phyloP scores from a whole-genome alignment of 2,113 vertebrate genomes.

The Chloropsis hardwickii region DNA sequence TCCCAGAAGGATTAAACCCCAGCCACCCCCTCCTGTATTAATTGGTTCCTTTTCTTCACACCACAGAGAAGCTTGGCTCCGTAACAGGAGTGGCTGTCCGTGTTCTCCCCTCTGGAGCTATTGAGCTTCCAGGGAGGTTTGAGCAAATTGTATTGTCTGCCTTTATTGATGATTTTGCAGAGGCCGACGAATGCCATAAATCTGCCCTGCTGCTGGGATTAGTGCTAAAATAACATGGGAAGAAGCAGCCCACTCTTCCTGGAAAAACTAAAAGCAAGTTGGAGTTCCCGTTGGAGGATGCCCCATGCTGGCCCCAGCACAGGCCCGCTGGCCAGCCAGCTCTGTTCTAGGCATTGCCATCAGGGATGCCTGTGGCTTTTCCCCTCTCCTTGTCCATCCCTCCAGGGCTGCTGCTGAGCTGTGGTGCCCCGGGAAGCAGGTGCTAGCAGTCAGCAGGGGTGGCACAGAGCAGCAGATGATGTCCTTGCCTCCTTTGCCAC shows the following conservation, averaged over 20 bases:
- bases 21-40: not conserved
- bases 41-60: not conserved
- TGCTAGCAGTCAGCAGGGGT: not conserved
- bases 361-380: not conserved
- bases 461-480: conserved; percentile 20
- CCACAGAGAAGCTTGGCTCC: not conserved
- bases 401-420: accelerated
- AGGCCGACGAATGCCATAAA: not conserved
- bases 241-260: not conserved
- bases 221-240: not conserved
- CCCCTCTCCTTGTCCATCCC: not conserved
- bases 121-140: conserved; percentile 4
- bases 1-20: not conserved
- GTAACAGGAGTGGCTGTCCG: not conserved
- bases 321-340: accelerated
- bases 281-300: accelerated
- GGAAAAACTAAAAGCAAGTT: not conserved
- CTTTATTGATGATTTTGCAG: conserved; percentile 31
- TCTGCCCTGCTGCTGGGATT: not conserved
- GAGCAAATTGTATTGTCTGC: not conserved
- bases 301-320: not conserved
- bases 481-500: not conserved
- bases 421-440: accelerated
- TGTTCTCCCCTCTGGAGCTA: not conserved
- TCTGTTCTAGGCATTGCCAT: not conserved